phyloP scores from a whole-genome alignment of 2,113 vertebrate genomes.

The Perca flavescens region DNA sequence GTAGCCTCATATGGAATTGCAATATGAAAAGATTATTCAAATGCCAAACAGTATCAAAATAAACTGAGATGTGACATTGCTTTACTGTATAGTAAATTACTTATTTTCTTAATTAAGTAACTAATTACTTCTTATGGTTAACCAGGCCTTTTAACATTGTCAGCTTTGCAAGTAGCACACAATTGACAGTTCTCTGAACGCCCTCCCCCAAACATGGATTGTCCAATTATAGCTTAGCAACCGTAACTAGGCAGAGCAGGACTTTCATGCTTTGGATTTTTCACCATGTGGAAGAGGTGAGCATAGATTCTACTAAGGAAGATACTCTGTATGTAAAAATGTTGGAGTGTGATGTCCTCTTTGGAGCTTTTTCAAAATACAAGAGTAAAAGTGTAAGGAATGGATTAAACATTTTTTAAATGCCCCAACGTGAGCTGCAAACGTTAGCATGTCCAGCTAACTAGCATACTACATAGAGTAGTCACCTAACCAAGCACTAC shows the following conservation, averaged over 20 bases:
- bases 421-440: background rate
- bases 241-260: background rate
- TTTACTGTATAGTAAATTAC: conserved; percentile 35
- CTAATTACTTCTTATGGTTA: conserved; percentile 20
- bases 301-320: background rate
- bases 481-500: background rate
- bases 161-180: conserved; percentile 6
- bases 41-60: conserved; percentile 42
- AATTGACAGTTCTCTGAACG: background rate
- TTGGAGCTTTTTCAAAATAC: background rate
- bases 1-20: conserved; percentile 63
- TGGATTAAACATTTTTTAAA: background rate
- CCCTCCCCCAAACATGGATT: background rate
- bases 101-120: conserved; percentile 28
- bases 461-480: background rate
- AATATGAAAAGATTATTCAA: conserved; percentile 70
- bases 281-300: background rate
- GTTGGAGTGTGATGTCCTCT: background rate
- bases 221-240: conserved; percentile 3
- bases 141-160: conserved; percentile 29
- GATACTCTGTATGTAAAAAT: background rate
- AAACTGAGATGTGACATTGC: conserved; percentile 31
- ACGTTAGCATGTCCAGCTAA: background rate
- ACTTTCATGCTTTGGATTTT: background rate
- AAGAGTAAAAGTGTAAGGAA: background rate